Evolutionary conservation across 2,888 invertebrate species (phyloP).

Genomic region (Lasius fuliginosus): DNA sequence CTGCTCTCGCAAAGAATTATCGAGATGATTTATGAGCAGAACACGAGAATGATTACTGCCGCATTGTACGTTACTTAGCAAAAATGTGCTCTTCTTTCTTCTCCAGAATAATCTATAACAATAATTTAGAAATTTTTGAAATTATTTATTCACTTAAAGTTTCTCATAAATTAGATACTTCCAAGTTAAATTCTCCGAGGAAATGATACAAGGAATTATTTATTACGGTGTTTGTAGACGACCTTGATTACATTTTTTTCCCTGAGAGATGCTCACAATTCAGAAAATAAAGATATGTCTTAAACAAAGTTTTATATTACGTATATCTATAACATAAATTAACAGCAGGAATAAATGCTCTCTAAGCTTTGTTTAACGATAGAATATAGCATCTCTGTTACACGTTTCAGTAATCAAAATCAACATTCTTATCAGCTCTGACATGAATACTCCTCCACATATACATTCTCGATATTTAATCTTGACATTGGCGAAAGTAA

Average conservation of each 20-base stretch:
- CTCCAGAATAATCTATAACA: constrained; percentile 30
- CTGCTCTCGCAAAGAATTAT: constrained; percentile 42
- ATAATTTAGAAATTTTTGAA: constrained; percentile 30
- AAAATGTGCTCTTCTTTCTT: constrained; percentile 6
- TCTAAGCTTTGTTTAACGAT: not conserved
- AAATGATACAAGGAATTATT: constrained; percentile 17
- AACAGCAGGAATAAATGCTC: not conserved
- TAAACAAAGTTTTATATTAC: not conserved
- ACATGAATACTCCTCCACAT: not conserved
- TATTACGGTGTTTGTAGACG: constrained; percentile 11
- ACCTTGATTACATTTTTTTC: not conserved
- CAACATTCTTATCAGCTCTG: not conserved
- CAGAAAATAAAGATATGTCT: constrained; percentile 14
- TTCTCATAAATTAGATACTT: not conserved
- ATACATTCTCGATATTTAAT: constrained; percentile 27
- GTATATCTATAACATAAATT: constrained; percentile 20
- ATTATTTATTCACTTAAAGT: constrained; percentile 25
- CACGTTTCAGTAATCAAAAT: not conserved
- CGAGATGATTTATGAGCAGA: constrained; percentile 43
- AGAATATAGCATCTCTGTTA: not conserved
- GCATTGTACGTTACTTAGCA: constrained; percentile 22
- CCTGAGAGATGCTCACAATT: not conserved
- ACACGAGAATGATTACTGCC: constrained; percentile 31
- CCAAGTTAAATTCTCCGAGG: constrained; percentile 3
- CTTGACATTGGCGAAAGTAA: constrained; percentile 9